Percentiles rank a stretch among this genome's conserved stretches.
These are phyloP conservation scores for Opisthograptis luteolata DNA, from an alignment of 2,888 invertebrate genomes.

Conservation along the genomic window DNA sequence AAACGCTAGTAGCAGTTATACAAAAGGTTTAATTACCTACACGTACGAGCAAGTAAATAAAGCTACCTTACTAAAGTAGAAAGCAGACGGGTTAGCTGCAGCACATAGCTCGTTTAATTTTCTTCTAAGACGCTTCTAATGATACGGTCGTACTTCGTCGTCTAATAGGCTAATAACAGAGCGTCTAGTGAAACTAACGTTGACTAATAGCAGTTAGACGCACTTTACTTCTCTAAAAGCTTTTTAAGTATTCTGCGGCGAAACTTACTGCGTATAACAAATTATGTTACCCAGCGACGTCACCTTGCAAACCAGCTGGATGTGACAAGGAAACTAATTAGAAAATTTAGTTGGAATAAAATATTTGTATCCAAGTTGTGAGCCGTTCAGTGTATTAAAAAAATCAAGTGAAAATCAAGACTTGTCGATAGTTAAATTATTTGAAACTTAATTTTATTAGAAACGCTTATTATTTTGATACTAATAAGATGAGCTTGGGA, in stretches of 20 bases:
- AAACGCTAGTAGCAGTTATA: slow-evolving; percentile 1
- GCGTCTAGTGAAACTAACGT: slow-evolving; percentile 33
- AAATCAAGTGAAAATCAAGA: too few species aligned
- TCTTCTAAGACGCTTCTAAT: slow-evolving; percentile 29
- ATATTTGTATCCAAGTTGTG: too few species aligned
- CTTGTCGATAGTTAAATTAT: too few species aligned
- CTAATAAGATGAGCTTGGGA: too few species aligned
- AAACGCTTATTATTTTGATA: too few species aligned
- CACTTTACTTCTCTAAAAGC: slow-evolving; percentile 38
- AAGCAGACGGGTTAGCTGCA: slow-evolving; percentile 12
- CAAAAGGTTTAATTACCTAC: slow-evolving; percentile 6
- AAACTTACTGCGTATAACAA: slow-evolving; percentile 33
- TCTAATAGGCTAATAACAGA: slow-evolving; percentile 35
- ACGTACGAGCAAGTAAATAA: slow-evolving; percentile 13
- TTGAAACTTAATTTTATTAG: too few species aligned
- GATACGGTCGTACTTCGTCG: slow-evolving; percentile 25
- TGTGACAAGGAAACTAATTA: slow-evolving; percentile 22
- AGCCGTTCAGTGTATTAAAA: too few species aligned
- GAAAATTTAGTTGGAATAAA: slow-evolving; percentile 18
- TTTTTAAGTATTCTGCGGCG: slow-evolving; percentile 38
- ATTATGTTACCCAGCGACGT: slow-evolving; percentile 30
- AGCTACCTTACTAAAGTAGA: slow-evolving; percentile 12
- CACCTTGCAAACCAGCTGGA: slow-evolving; percentile 28
- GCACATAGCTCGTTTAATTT: slow-evolving; percentile 26
- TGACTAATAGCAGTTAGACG: slow-evolving; percentile 40